Conservation (phyloP, 2,797 vertebrate species). For the Numenius phaeopus region DNA sequence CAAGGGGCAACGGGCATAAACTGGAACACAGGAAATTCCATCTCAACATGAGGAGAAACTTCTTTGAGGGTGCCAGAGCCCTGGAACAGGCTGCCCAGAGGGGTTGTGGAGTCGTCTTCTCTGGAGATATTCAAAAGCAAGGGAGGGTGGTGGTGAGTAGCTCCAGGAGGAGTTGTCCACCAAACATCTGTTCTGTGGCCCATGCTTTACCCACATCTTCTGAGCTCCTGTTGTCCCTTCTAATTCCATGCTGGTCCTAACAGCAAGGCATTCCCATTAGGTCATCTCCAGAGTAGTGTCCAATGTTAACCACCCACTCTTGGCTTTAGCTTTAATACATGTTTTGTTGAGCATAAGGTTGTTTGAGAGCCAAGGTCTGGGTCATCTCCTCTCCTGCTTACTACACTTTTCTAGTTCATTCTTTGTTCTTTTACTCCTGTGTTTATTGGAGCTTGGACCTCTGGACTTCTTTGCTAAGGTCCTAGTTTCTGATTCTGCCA, state of each 20-base stretch:
- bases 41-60: neutral
- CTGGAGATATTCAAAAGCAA: neutral
- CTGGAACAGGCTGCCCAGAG: neutral
- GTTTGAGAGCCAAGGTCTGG: neutral
- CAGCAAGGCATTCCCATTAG: neutral
- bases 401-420: neutral
- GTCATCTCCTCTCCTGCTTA: neutral
- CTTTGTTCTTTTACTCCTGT: neutral
- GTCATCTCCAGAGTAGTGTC: neutral
- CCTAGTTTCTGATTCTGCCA: neutral
- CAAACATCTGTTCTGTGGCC: neutral
- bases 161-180: neutral
- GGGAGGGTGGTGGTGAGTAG: neutral
- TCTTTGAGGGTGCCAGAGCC: neutral
- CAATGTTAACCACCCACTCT: neutral
- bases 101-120: neutral
- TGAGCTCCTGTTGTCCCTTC: neutral
- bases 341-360: accelerated
- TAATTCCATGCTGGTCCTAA: neutral
- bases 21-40: neutral
- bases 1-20: neutral
- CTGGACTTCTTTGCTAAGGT: neutral
- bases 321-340: neutral
- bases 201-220: neutral
- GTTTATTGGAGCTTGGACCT: neutral